Percentiles rank a stretch among this genome's conserved stretches.
These are phyloP conservation scores for Nephrotoma flavescens DNA, from an alignment of 2,888 invertebrate species.

Conservation along the genomic window DNA sequence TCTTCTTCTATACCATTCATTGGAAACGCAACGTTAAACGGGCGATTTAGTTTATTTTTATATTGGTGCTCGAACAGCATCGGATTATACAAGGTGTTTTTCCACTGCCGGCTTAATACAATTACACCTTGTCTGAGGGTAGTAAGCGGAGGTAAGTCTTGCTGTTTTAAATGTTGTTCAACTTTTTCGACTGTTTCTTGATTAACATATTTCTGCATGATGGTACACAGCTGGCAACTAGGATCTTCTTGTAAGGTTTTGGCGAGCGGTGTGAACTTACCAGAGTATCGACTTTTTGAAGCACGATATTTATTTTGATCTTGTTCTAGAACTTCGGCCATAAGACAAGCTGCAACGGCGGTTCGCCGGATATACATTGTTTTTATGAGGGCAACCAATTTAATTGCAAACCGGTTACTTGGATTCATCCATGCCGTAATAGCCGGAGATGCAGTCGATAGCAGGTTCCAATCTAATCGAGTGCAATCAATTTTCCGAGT, in stretches of 20 bases:
- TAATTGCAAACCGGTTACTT: constrained; percentile 74
- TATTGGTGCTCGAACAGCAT: constrained; percentile 78
- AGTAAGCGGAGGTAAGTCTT: constrained; percentile 74
- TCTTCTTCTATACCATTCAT: constrained; percentile 67
- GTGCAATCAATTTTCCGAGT: constrained; percentile 91
- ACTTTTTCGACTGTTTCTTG: constrained; percentile 61
- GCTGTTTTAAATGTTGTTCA: constrained; percentile 68
- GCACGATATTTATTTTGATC: constrained; percentile 42
- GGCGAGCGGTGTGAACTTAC: constrained; percentile 72
- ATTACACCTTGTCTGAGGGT: constrained; percentile 91
- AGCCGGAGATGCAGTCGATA: constrained; percentile 91
- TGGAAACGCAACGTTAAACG: constrained; percentile 79
- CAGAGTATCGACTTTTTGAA: constrained; percentile 57
- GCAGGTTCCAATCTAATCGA: constrained; percentile 86
- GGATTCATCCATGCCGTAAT: constrained; percentile 98
- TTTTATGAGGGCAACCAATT: constrained; percentile 65
- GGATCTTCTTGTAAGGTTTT: constrained; percentile 90
- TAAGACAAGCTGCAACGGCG: constrained; percentile 82
- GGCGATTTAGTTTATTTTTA: constrained; percentile 66
- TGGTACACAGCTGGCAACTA: constrained; percentile 82
- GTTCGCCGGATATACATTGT: constrained; percentile 66
- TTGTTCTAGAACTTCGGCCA: constrained; percentile 86
- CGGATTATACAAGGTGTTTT: constrained; percentile 88
- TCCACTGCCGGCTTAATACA: constrained; percentile 92
- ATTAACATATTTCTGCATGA: constrained; percentile 70